A percentile compares a stretch with the other conserved stretches of the same genome.
Evolutionary conservation across 2,113 vertebrate genomes (phyloP).

Genomic region (Calidris pugnax): DNA sequence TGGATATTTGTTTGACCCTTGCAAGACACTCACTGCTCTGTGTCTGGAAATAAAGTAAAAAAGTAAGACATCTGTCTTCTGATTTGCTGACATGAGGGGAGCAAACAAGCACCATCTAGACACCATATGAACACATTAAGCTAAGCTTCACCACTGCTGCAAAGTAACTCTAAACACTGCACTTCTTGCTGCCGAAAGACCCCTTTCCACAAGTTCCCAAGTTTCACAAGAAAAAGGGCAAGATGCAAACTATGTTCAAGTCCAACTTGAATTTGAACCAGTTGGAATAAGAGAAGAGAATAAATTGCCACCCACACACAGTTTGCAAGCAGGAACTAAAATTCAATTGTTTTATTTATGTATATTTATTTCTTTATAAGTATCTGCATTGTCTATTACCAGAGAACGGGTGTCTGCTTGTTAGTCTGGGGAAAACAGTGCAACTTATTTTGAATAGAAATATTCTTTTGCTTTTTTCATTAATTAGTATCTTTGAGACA

Average conservation of each 20-base stretch:
- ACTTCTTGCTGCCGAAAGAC: background rate
- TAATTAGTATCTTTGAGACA: background rate
- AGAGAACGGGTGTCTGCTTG: background rate
- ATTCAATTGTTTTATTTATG: conserved; percentile 31
- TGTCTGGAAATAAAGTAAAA: background rate
- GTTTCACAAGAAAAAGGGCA: conserved; percentile 25
- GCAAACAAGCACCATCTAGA: background rate
- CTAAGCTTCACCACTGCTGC: background rate
- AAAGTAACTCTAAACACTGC: background rate
- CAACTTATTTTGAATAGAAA: background rate
- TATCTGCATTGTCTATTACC: conserved; percentile 1
- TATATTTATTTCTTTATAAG: conserved; percentile 29
- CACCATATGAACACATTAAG: background rate
- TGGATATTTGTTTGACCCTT: background rate
- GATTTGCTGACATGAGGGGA: background rate
- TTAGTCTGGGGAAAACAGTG: background rate
- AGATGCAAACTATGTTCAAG: background rate
- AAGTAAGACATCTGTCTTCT: background rate
- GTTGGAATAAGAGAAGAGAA: conserved; percentile 30
- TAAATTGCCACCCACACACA: conserved; percentile 20
- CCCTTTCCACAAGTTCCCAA: conserved; percentile 6
- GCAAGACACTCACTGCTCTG: background rate
- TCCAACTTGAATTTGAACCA: conserved; percentile 21
- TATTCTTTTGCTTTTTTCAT: background rate
- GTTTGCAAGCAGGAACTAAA: conserved; percentile 25